These are phyloP conservation scores for Mesocricetus auratus DNA, from an alignment of 2,113 vertebrate genomes.

Conservation along the genomic window DNA sequence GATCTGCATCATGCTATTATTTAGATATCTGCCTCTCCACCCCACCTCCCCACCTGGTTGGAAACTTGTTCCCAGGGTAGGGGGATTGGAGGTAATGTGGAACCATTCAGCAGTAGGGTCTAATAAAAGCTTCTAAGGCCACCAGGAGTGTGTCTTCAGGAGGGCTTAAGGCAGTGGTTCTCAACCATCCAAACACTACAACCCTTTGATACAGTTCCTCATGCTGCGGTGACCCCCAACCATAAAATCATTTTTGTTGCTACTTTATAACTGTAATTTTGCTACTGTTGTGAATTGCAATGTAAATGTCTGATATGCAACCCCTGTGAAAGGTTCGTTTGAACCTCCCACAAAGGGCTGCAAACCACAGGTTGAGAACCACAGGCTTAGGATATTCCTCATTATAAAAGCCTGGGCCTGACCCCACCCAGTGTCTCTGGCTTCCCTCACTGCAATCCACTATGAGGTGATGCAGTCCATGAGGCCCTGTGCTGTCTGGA, in stretches of 20 bases:
- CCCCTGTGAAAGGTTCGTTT: background rate
- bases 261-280: background rate
- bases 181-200: background rate
- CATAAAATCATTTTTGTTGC: background rate
- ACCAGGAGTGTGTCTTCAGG: background rate
- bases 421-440: background rate
- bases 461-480: too few relatives aligned
- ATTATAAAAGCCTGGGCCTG: background rate
- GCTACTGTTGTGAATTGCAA: background rate
- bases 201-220: background rate
- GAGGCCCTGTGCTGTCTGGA: background rate
- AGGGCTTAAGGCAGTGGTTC: background rate
- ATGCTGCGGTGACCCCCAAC: background rate
- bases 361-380: background rate
- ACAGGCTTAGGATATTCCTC: background rate
- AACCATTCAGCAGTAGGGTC: background rate
- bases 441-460: background rate
- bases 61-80: background rate
- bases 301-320: background rate
- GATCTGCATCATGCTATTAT: background rate
- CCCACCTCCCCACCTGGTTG: background rate
- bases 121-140: background rate
- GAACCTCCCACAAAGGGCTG: background rate
- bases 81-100: background rate
- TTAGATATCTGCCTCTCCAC: background rate